These are phyloP conservation scores for Plebejus argus DNA, from an alignment of 2,888 invertebrate genomes.

Conservation along the genomic window DNA sequence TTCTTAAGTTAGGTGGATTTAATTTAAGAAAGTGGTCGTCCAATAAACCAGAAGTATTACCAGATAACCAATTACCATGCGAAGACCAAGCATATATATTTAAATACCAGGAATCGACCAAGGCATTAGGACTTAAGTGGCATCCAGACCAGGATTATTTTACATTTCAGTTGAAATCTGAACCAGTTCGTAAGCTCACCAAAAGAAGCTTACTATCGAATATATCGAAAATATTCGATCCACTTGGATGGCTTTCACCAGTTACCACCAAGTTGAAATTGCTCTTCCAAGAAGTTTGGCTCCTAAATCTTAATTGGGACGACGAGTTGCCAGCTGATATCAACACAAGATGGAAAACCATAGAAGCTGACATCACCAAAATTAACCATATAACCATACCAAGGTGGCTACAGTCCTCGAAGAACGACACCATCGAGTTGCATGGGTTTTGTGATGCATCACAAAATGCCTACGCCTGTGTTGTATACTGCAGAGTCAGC, in stretches of 20 bases:
- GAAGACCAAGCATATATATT: slow-evolving; percentile 13
- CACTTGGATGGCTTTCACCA: slow-evolving; percentile 27
- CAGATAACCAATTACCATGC: neutral
- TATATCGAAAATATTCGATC: slow-evolving; percentile 27
- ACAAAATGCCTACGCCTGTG: slow-evolving; percentile 15
- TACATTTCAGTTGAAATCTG: too few relatives aligned
- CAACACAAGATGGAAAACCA: slow-evolving; percentile 10
- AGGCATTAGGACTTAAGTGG: neutral
- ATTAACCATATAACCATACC: too few relatives aligned
- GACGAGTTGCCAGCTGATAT: too few relatives aligned
- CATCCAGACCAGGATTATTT: too few relatives aligned
- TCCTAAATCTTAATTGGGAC: too few relatives aligned
- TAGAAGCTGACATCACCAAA: too few relatives aligned
- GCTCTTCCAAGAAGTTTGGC: too few relatives aligned
- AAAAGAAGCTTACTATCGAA: slow-evolving; percentile 23
- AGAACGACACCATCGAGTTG: neutral
- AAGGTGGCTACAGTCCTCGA: too few relatives aligned
- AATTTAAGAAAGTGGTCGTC: slow-evolving; percentile 31
- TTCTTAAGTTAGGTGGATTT: slow-evolving; percentile 24
- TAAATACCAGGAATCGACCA: slow-evolving; percentile 22
- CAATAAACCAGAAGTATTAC: slow-evolving; percentile 8
- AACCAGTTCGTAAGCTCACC: neutral
- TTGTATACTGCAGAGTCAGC: neutral
- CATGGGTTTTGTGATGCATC: neutral
- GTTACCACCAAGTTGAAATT: slow-evolving; percentile 4